Base-by-base conservation (phyloP, 1,140 invertebrate species). In the Bradynema listronoti region DNA sequence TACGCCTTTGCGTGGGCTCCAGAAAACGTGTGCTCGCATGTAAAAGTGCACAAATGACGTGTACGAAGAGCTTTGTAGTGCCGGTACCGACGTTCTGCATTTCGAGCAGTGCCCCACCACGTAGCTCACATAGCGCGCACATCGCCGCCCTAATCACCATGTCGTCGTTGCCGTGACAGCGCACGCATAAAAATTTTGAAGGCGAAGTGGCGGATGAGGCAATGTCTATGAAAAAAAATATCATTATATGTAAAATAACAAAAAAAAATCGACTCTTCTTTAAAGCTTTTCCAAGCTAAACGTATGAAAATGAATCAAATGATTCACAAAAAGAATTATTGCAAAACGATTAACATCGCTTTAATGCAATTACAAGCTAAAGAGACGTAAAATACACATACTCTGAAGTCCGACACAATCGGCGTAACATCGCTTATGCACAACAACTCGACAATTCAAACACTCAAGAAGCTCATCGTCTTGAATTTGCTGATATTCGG, bases 21-120 rank as follows among this genome's bases (percentile, higher is more conserved):
- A 61, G 16, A 39, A 61, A 61, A 16, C 41, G 36, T 22, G 59
- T 61, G 14, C 34, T 42, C n/a, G n/a, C 19, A 49, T 61, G 53
- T 45, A 61, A 39, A 14, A 61, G 29, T 22, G 59, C 59, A 47
- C 59, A 61, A 61, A 61, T 61, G n/a, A 61, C 59, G 22, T 61
- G 59, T 33, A 61, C 59, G 49, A 61, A 61, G 43, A 32, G 22
- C 27, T 39, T 36, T 32, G 14, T 36, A n/a, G 19, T 54, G 16
- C 34, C 22, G n/a, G 9, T 32, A 34, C 39, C 24, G 30, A 58
- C 27, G 3, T 19, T 24, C 7, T 57, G 14, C 11, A 14, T 42
- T 2, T 62, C 46, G 7, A 66, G n/a, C 29, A 63, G 42, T 9
- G 61, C 61, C 7, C 61, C 61, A 27, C 61, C 56, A 9, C 61